These are phyloP conservation scores for Deilephila porcellus DNA, from an alignment of 2,888 invertebrate genomes.

Conservation along the genomic window DNA sequence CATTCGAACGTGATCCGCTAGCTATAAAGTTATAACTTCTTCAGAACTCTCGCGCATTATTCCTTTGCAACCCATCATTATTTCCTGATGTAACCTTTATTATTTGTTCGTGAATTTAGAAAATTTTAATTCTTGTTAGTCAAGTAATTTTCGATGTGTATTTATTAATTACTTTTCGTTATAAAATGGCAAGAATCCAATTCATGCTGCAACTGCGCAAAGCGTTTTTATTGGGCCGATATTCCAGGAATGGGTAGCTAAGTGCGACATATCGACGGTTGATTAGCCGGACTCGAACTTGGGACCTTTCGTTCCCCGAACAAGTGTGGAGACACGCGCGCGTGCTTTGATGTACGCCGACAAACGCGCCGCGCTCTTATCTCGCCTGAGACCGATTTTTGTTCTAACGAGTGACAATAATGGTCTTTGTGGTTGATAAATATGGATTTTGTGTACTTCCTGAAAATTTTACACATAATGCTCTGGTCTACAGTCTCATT, in stretches of 20 bases:
- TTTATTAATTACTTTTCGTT: slow-evolving; percentile 1
- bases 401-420: slow-evolving; percentile 79
- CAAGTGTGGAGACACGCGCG: slow-evolving; percentile 66
- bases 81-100: not conserved
- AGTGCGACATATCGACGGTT: slow-evolving; percentile 65
- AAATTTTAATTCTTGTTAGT: not conserved
- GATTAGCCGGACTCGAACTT: slow-evolving; percentile 73
- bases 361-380: slow-evolving; percentile 79
- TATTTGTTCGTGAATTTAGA: not conserved
- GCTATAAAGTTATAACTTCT: not conserved
- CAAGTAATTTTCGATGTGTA: not conserved
- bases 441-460: slow-evolving; percentile 65
- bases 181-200: slow-evolving; percentile 14
- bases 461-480: slow-evolving; percentile 41
- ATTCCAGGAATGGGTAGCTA: slow-evolving; percentile 60
- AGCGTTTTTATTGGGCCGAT: slow-evolving; percentile 2
- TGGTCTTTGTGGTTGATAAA: slow-evolving; percentile 77
- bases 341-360: slow-evolving; percentile 72
- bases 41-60: not conserved
- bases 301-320: slow-evolving; percentile 76
- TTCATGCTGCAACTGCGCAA: not conserved
- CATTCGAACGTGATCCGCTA: slow-evolving; percentile 7
- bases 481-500: slow-evolving; percentile 6
- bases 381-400: slow-evolving; percentile 75
- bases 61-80: not conserved